phyloP scores from a whole-genome alignment of 2,888 invertebrate species.

The Ernsta delagoae region DNA sequence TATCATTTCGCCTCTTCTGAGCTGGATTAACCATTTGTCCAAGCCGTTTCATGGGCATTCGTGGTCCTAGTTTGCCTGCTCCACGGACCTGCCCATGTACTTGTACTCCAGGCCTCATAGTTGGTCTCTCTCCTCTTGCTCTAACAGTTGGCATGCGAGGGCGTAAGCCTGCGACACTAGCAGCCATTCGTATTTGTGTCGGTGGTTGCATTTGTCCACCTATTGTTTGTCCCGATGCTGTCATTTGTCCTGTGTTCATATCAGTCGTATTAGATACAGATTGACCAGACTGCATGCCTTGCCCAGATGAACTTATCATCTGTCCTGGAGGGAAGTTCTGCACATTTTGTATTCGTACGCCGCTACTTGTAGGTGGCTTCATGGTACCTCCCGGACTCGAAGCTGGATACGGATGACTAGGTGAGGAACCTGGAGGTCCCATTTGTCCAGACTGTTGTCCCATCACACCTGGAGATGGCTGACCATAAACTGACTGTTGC shows the following conservation, averaged over 20 bases:
- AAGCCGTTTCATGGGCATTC: slow-evolving; percentile 75
- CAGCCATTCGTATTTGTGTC: slow-evolving; percentile 71
- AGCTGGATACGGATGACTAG: slow-evolving; percentile 57
- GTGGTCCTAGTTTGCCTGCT: slow-evolving; percentile 56
- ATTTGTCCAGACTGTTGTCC: slow-evolving; percentile 52
- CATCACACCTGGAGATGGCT: slow-evolving; percentile 49
- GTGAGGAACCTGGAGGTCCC: slow-evolving; percentile 58
- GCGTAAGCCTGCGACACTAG: slow-evolving; percentile 60
- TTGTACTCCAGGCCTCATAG: slow-evolving; percentile 72
- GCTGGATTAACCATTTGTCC: slow-evolving; percentile 54
- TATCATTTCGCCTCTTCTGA: slow-evolving; percentile 76
- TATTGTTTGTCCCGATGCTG: slow-evolving; percentile 43
- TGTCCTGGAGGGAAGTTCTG: slow-evolving; percentile 74
- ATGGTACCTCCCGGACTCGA: slow-evolving; percentile 67
- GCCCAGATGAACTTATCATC: slow-evolving; percentile 47
- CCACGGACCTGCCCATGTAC: slow-evolving; percentile 73
- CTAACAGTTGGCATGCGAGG: slow-evolving; percentile 61
- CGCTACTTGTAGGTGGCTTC: slow-evolving; percentile 59
- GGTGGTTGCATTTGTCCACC: slow-evolving; percentile 61
- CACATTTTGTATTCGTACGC: slow-evolving; percentile 73
- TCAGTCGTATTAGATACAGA: slow-evolving; percentile 40
- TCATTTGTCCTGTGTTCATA: slow-evolving; percentile 46
- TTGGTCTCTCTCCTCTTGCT: slow-evolving; percentile 63
- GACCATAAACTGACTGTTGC: slow-evolving; percentile 77
- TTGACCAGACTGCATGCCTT: slow-evolving; percentile 37